Conservation (phyloP, 2,113 vertebrate genomes). For the Mixornis gularis region DNA sequence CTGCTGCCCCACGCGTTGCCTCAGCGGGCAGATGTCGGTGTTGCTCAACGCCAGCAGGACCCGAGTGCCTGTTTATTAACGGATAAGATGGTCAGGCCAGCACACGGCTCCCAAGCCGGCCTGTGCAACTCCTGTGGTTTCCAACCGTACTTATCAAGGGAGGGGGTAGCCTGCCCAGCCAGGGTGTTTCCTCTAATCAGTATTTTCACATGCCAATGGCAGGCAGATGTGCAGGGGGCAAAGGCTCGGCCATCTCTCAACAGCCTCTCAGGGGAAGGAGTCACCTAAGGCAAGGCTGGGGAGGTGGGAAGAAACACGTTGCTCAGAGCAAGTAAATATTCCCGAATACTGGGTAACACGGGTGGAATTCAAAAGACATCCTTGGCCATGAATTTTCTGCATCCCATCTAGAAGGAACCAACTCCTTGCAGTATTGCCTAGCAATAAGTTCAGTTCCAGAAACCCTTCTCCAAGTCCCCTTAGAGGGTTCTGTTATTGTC, state of each 20-base stretch:
- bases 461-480: not conserved
- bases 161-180: conserved; percentile 60
- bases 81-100: conserved; percentile 23
- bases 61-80: conserved; percentile 22
- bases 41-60: not conserved
- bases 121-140: conserved; percentile 48
- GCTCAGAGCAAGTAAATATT: not conserved
- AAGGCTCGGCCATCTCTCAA: not conserved
- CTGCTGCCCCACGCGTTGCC: not conserved
- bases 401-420: not conserved
- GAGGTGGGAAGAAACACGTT: not conserved
- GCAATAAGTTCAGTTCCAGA: not conserved
- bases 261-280: conserved; percentile 16
- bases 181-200: conserved; percentile 70
- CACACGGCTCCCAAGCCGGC: not conserved
- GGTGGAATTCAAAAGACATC: too few relatives aligned
- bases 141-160: conserved; percentile 56
- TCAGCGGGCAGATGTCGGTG: not conserved
- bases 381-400: not conserved
- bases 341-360: fast-evolving
- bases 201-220: conserved; percentile 29
- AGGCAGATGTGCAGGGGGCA: not conserved
- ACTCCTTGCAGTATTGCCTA: not conserved
- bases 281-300: not conserved
- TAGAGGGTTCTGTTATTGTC: not conserved